These are phyloP conservation scores for Falco naumanni DNA, from an alignment of 2,797 vertebrate species.

Conservation along the genomic window DNA sequence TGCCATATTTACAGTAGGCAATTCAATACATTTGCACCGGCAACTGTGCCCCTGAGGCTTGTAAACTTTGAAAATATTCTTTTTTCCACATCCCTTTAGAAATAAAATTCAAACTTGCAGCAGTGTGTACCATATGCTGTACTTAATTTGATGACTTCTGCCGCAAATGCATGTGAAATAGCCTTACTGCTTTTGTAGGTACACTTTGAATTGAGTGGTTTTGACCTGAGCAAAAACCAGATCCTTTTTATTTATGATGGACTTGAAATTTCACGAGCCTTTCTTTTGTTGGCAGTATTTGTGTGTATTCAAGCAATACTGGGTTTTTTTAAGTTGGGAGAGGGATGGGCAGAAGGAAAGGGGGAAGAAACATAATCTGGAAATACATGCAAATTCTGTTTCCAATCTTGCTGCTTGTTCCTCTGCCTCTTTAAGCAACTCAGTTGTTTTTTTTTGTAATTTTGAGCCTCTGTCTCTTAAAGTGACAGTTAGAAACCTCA, in stretches of 20 bases:
- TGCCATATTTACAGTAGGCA: constrained; percentile 47
- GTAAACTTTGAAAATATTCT: constrained; percentile 38
- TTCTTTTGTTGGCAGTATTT: neutral
- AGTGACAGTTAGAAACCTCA: neutral
- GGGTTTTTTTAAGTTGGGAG: neutral
- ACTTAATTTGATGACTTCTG: constrained; percentile 4
- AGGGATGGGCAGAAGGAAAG: constrained; percentile 4
- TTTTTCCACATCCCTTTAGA: constrained; percentile 19
- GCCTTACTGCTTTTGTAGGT: neutral
- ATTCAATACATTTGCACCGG: constrained; percentile 8
- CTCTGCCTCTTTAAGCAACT: neutral
- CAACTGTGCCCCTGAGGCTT: constrained; percentile 11
- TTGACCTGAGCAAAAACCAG: neutral
- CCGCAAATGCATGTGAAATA: neutral
- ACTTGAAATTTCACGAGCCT: neutral
- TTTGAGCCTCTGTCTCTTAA: neutral
- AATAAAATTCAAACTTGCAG: constrained; percentile 13
- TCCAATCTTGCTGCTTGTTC: neutral
- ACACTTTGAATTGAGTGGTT: neutral
- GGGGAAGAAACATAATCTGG: neutral
- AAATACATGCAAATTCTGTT: neutral
- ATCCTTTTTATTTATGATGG: neutral
- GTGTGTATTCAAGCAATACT: neutral
- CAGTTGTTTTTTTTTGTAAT: neutral
- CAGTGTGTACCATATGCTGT: neutral